Evolutionary conservation across 1,140 invertebrate genomes (phyloP), one percentile per base, ranked within the genome.

Genomic region (Drosophila quadrilineata): DNA sequence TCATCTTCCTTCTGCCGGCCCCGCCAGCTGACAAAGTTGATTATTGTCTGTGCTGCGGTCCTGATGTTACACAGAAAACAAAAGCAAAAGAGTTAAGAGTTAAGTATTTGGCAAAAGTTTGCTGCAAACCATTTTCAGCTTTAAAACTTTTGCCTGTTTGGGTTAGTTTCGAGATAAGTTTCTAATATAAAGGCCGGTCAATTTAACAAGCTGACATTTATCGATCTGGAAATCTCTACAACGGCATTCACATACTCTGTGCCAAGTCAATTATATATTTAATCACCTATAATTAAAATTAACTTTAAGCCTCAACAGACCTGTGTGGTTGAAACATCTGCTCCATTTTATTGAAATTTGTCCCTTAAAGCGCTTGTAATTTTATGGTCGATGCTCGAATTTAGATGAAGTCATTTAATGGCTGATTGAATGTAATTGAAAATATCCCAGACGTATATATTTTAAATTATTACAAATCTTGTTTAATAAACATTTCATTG

Each of bases 211-310:
- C 53, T 46, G 26, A 43, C 26, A 60, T 33, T 54, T 72, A 65
- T 49, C 33, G 31, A 28, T n/a, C 52, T 31, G 10, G 45, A 43
- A 19, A 17, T 45, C 35, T 54, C 49, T 40, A 19, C 17, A 24
- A 29, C 31, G 17, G 22, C n/a, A n/a, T 53, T 29, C 17, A 21
- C 16, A 46, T 31, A 24, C 56, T 57, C 35, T n/a, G n/a, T n/a
- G n/a, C n/a, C 16, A 29, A 54, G 49, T 77, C 62, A 82, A 84
- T 84, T 85, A 84, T 77, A n/a, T n/a, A 69, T 54, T 73, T 70
- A 84, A 73, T 77, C 64, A 73, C 46, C 59, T 43, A 40, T 77
- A 70, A 84, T 82, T 73, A 50, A 50, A 80, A 66, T 40, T 21
- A 62, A 59, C 57, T 54, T 56, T 12, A 53, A 57, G 35, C 29